Percentiles rank a stretch among this genome's conserved stretches.
Conservation (phyloP, 2,113 vertebrate genomes). For the Nothobranchius furzeri region DNA sequence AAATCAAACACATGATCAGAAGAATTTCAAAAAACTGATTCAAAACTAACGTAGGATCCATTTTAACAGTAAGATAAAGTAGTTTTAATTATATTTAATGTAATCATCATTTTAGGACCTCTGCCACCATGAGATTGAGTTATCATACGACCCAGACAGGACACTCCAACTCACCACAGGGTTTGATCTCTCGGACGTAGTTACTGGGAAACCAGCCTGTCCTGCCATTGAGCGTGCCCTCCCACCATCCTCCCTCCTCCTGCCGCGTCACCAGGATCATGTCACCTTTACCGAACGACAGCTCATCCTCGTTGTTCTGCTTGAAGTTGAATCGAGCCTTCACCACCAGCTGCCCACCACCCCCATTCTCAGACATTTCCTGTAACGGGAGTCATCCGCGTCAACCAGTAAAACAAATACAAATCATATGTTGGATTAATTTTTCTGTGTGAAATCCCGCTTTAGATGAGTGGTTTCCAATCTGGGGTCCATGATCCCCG, state of each 20-base stretch:
- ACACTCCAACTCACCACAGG: conserved; percentile 84
- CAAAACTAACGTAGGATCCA: background rate
- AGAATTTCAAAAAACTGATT: background rate
- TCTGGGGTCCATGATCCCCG: too few species aligned
- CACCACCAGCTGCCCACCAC: conserved; percentile 87
- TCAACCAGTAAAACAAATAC: too few species aligned
- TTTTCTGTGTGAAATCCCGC: too few species aligned
- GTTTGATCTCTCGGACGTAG: conserved; percentile 96
- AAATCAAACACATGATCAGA: background rate
- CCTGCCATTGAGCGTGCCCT: conserved; percentile 90
- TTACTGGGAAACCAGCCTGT: conserved; percentile 99
- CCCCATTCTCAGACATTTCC: conserved; percentile 98
- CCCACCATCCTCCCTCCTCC: conserved; percentile 99
- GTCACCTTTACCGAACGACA: conserved; percentile 95
- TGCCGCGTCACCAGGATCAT: conserved; percentile 92
- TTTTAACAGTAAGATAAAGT: too few species aligned
- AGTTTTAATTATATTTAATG: background rate
- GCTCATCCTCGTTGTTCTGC: conserved; percentile 98
- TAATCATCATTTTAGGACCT: background rate
- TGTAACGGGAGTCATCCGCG: conserved; percentile 45
- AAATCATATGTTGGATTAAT: too few species aligned
- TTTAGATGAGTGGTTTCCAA: too few species aligned
- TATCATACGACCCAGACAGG: background rate
- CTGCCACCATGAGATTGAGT: background rate
- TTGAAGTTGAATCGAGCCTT: conserved; percentile 98